Percentiles rank a stretch among this genome's conserved stretches.
These are phyloP conservation scores for Azemiops feae DNA, from an alignment of 2,113 vertebrate genomes.

Conservation along the genomic window DNA sequence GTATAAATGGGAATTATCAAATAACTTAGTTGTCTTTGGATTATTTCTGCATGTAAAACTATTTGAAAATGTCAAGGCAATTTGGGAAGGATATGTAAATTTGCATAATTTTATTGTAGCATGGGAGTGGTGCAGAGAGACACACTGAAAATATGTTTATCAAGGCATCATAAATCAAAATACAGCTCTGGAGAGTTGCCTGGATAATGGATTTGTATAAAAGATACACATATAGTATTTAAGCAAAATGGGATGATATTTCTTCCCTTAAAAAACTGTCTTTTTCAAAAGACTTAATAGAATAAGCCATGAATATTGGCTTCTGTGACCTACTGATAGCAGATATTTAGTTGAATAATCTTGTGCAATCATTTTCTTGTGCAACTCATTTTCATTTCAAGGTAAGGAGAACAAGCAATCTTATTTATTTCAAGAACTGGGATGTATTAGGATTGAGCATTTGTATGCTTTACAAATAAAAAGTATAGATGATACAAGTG, in stretches of 20 bases:
- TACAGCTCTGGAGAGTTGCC: neutral
- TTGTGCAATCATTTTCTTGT: neutral
- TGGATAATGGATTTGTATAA: neutral
- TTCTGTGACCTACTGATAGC: neutral
- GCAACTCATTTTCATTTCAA: neutral
- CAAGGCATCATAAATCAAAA: slow-evolving; percentile 14
- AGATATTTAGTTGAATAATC: neutral
- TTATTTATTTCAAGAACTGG: neutral
- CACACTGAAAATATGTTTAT: slow-evolving; percentile 6
- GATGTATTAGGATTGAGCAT: neutral
- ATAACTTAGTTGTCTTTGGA: neutral
- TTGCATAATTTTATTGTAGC: neutral
- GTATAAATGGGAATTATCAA: neutral
- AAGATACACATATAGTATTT: neutral
- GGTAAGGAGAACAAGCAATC: neutral
- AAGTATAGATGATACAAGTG: neutral
- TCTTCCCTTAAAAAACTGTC: neutral
- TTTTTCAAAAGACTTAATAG: slow-evolving; percentile 6
- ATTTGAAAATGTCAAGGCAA: neutral
- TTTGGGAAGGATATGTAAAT: neutral
- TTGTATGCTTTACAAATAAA: neutral
- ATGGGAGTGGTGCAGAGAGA: neutral
- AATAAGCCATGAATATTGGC: neutral
- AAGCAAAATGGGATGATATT: neutral
- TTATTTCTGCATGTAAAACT: neutral